A percentile compares a stretch with the other conserved stretches of the same genome.
These are phyloP conservation scores for Falco novaeseelandiae DNA, from an alignment of 2,797 vertebrate genomes.

Conservation along the genomic window DNA sequence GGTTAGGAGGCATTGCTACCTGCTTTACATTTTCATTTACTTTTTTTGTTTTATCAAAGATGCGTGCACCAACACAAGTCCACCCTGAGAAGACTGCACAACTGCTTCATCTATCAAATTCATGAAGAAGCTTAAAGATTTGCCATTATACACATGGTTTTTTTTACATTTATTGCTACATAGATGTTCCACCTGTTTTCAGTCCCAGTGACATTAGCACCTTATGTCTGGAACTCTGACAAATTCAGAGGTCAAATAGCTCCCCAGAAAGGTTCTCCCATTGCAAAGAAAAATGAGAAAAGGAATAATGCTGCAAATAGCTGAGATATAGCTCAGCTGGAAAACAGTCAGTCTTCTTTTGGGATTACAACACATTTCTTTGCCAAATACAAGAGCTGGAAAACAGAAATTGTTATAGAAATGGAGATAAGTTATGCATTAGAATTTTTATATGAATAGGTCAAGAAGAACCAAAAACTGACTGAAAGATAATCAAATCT, in stretches of 20 bases:
- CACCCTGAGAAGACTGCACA: not conserved
- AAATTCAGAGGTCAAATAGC: not conserved
- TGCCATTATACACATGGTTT: not conserved
- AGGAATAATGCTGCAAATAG: not conserved
- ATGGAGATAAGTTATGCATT: not conserved
- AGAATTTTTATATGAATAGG: not conserved
- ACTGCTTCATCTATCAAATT: not conserved
- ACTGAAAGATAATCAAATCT: not conserved
- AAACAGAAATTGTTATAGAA: not conserved
- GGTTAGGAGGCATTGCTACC: not conserved
- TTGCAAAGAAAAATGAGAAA: not conserved
- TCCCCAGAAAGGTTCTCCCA: not conserved
- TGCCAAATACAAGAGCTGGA: not conserved
- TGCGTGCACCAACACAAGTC: not conserved
- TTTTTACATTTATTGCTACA: not conserved
- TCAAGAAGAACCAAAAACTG: not conserved
- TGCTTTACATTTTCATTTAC: not conserved
- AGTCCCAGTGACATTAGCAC: not conserved
- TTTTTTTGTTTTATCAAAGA: not conserved
- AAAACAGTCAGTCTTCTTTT: constrained; percentile 2
- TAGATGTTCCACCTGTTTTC: not conserved
- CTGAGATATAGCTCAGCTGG: not conserved
- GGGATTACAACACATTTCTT: not conserved
- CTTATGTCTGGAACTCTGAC: not conserved
- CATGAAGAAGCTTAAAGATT: not conserved